Base-by-base conservation (phyloP, 2,113 vertebrate species). In the Vulpes ferrilata region DNA sequence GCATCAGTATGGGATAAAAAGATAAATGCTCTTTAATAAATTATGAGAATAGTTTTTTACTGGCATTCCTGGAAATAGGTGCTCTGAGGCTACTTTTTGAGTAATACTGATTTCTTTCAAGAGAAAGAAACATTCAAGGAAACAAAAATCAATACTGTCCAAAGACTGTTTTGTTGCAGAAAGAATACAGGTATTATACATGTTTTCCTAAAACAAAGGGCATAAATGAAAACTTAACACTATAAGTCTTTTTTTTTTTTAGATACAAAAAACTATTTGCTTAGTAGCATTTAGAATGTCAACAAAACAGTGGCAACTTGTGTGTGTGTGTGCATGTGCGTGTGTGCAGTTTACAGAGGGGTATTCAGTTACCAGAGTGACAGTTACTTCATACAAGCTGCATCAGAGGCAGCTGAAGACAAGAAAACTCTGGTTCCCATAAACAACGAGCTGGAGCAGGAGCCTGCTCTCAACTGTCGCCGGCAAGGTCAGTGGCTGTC, bases 231-330 rank as follows among this genome's bases (percentile, higher is more conserved):
- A 57, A 23, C 12, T 69, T 69, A 91, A 88, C 15, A 43, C 11
- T 59, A 0, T 23, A 64, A 38, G 35, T 69, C 51, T 91, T 78
- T 27, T 48, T 25, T 27, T 48, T 76, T 69, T 78, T 51, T 30
- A 99, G 99, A 98, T 99, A 99, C 99, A 99, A 99, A 99, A 99
- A 99, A 98, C 97, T 99, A 98, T 99, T 99, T 99, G 99, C 99
- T 99, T 98, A 99, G 99, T 99, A 99, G 99, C 99, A 99, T 99
- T 99, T 99, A 99, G 98, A 99, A 99, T 99, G 99, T 99, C 99
- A 98, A 99, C 99, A 99, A 99, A 99, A 30, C 43, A 17, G 43
- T 30, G 43, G 74, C 74, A 51, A 16, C 12, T 23, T 13, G 35
- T 43, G 71, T 74, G 69, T 71, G 16, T 19, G n/a, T 1, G n/a